Conservation (phyloP, 1,140 invertebrate genomes). For the Drosophila punjabiensis region DNA sequence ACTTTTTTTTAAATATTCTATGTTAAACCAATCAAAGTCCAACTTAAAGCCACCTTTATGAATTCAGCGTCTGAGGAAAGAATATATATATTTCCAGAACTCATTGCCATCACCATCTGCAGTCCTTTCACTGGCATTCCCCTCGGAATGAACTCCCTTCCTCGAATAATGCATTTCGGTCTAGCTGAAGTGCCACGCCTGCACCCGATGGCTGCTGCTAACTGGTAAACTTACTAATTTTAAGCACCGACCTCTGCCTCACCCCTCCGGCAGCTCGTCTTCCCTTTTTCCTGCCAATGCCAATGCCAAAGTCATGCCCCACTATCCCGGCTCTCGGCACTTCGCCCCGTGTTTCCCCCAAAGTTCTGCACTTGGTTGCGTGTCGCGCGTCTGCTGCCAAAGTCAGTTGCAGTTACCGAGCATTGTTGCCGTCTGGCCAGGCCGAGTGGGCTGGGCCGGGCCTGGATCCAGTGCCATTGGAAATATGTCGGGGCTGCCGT, state of each 20-base stretch:
- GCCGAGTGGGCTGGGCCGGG: conserved; percentile 24
- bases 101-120: conserved; percentile 17
- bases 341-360: background rate
- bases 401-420: conserved; percentile 44
- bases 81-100: conserved; percentile 5
- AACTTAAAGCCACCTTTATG: conserved; percentile 6
- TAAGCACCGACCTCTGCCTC: conserved; percentile 27
- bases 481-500: conserved; percentile 58
- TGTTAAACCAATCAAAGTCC: background rate
- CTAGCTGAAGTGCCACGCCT: conserved; percentile 20
- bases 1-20: background rate
- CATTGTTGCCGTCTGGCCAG: conserved; percentile 46
- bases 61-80: background rate
- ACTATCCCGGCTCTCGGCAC: conserved; percentile 4
- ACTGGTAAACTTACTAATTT: conserved; percentile 70
- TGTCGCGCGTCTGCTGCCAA: conserved; percentile 66
- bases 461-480: conserved; percentile 64
- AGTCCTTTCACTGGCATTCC: background rate
- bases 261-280: background rate
- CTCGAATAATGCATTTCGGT: conserved; percentile 61
- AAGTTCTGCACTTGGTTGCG: conserved; percentile 44
- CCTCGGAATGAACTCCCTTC: conserved; percentile 1
- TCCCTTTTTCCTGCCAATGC: conserved; percentile 43
- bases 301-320: conserved; percentile 64
- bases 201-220: conserved; percentile 38